A percentile compares a stretch with the other conserved stretches of the same genome.
These are phyloP conservation scores for Eupithecia exiguata DNA, from an alignment of 2,888 invertebrate genomes.

Conservation along the genomic window DNA sequence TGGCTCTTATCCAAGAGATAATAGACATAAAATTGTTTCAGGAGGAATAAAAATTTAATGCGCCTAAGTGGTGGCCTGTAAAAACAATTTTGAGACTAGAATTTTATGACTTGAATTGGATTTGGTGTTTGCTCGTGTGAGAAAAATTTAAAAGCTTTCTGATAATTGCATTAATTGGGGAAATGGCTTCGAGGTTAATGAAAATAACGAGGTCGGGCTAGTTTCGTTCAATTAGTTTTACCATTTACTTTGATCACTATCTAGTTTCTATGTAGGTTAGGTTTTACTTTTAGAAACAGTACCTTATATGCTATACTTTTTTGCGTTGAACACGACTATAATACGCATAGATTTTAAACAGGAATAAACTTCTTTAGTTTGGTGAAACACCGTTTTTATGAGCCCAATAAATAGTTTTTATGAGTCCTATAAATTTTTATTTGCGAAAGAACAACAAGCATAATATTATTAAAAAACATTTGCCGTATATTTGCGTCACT, in stretches of 20 bases:
- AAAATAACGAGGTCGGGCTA: constrained; percentile 10
- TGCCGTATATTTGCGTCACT: not conserved
- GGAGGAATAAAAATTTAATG: constrained; percentile 26
- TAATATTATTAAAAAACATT: too few relatives aligned
- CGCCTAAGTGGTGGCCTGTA: constrained; percentile 16
- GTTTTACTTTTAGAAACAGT: not conserved
- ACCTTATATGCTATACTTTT: not conserved
- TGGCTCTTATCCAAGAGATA: constrained; percentile 27
- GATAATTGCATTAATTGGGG: constrained; percentile 13
- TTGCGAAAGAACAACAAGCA: not conserved
- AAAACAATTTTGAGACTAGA: constrained; percentile 24
- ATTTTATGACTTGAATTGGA: constrained; percentile 18
- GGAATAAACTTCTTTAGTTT: not conserved
- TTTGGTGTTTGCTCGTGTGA: constrained; percentile 20
- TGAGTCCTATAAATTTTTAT: not conserved
- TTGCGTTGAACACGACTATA: not conserved
- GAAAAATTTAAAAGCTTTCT: constrained; percentile 23
- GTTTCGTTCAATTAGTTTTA: constrained; percentile 4
- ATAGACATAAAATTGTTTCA: constrained; percentile 18
- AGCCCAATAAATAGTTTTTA: not conserved
- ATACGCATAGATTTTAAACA: not conserved
- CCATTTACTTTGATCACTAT: not conserved
- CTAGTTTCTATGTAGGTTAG: not conserved
- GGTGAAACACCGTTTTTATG: not conserved
- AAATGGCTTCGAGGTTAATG: constrained; percentile 5